These are phyloP conservation scores for Drosophila histrio DNA, from an alignment of 2,888 invertebrate genomes.

Conservation along the genomic window DNA sequence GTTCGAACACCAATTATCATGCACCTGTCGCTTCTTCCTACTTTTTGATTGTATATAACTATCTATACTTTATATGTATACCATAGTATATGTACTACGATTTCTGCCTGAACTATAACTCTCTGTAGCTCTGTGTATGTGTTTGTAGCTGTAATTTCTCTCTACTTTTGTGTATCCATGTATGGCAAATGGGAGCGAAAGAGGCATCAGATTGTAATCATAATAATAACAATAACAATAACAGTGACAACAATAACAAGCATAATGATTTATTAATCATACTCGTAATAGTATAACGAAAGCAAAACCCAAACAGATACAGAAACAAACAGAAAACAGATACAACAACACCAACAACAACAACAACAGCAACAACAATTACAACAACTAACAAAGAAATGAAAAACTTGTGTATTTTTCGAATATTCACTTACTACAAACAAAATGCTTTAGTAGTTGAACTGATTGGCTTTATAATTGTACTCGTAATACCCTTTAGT, in stretches of 20 bases:
- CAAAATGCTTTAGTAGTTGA: slow-evolving; percentile 66
- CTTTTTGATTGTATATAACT: slow-evolving; percentile 6
- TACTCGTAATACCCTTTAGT: slow-evolving; percentile 41
- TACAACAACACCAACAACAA: slow-evolving; percentile 1
- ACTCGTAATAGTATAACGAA: slow-evolving; percentile 23
- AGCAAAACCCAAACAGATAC: slow-evolving; percentile 21
- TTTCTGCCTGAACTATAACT: slow-evolving; percentile 16
- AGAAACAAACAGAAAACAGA: slow-evolving; percentile 4
- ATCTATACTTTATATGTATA: not conserved
- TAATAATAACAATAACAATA: slow-evolving; percentile 57
- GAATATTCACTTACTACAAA: slow-evolving; percentile 1
- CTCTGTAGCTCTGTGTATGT: slow-evolving; percentile 38
- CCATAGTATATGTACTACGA: not conserved
- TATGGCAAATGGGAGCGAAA: slow-evolving; percentile 83
- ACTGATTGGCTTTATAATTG: slow-evolving; percentile 64
- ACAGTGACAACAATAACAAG: slow-evolving; percentile 41
- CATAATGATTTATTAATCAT: slow-evolving; percentile 40
- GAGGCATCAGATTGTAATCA: slow-evolving; percentile 82
- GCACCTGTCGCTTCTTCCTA: slow-evolving; percentile 37
- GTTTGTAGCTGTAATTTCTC: slow-evolving; percentile 46
- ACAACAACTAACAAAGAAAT: slow-evolving; percentile 1
- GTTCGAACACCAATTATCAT: slow-evolving; percentile 35
- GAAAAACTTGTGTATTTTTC: not conserved
- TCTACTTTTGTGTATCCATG: slow-evolving; percentile 70
- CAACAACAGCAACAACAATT: too few relatives aligned